Conservation (phyloP, 2,113 vertebrate genomes). For the Numenius arquata region DNA sequence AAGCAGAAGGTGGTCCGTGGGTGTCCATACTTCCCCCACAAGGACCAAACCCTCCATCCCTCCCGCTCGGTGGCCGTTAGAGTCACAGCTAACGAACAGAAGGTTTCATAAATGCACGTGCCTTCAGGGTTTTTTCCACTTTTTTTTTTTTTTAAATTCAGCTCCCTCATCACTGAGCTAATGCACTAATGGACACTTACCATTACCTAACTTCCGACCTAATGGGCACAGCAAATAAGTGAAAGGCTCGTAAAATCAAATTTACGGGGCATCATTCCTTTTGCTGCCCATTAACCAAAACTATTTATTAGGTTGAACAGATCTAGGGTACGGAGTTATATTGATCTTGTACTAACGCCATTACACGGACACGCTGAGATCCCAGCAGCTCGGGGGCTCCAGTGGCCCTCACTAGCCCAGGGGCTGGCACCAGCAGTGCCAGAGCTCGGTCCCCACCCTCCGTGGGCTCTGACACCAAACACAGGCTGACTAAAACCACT, state of each 20-base stretch:
- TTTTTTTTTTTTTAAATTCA: not conserved
- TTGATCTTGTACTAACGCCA: not conserved
- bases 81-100: not conserved
- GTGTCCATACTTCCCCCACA: rapidly evolving
- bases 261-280: conserved; percentile 38
- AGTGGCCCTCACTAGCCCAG: not conserved
- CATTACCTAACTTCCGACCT: conserved; percentile 47
- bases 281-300: conserved; percentile 43
- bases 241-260: conserved; percentile 61
- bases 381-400: not conserved
- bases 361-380: not conserved
- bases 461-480: not conserved
- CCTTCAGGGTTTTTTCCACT: not conserved
- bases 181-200: conserved; percentile 60
- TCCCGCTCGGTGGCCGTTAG: rapidly evolving
- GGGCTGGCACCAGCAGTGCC: not conserved
- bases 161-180: conserved; percentile 32
- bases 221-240: conserved; percentile 55
- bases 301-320: conserved; percentile 48
- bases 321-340: not conserved
- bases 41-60: not conserved
- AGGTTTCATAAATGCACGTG: not conserved
- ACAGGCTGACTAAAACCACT: rapidly evolving
- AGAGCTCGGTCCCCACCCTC: not conserved
- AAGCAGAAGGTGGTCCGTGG: not conserved